Percentiles rank a stretch among this genome's conserved stretches.
These are phyloP conservation scores for Rhagoletis pomonella DNA, from an alignment of 1,140 invertebrate genomes.

Conservation along the genomic window DNA sequence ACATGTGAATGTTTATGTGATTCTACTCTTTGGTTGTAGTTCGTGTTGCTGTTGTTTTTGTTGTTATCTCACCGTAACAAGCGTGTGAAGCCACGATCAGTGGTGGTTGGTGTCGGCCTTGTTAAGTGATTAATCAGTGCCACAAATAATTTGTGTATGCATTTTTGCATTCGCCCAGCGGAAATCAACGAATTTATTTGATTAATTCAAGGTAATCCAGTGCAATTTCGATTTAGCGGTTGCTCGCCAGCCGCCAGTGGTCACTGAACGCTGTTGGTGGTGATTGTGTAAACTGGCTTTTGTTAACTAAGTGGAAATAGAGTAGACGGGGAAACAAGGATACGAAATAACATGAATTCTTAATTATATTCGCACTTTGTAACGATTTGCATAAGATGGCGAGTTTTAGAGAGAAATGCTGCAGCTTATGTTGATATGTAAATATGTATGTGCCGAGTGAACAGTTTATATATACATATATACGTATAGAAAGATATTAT, in stretches of 20 bases:
- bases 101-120: slow-evolving; percentile 43
- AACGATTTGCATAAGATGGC: too few relatives aligned
- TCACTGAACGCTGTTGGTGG: slow-evolving; percentile 21
- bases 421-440: too few relatives aligned
- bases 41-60: not conserved
- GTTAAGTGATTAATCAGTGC: slow-evolving; percentile 52
- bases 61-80: not conserved
- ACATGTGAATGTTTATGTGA: not conserved
- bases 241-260: not conserved
- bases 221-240: not conserved
- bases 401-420: too few relatives aligned
- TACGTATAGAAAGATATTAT: too few relatives aligned
- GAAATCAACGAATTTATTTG: slow-evolving; percentile 52
- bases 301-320: not conserved
- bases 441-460: too few relatives aligned
- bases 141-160: slow-evolving; percentile 51
- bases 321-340: not conserved
- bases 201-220: slow-evolving; percentile 52
- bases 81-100: slow-evolving; percentile 42
- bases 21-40: not conserved
- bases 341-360: not conserved
- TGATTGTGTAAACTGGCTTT: slow-evolving; percentile 22
- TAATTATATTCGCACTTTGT: slow-evolving; percentile 30
- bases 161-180: slow-evolving; percentile 40
- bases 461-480: too few relatives aligned